phyloP scores from a whole-genome alignment of 2,113 vertebrate species.

The Hyla sarda region DNA sequence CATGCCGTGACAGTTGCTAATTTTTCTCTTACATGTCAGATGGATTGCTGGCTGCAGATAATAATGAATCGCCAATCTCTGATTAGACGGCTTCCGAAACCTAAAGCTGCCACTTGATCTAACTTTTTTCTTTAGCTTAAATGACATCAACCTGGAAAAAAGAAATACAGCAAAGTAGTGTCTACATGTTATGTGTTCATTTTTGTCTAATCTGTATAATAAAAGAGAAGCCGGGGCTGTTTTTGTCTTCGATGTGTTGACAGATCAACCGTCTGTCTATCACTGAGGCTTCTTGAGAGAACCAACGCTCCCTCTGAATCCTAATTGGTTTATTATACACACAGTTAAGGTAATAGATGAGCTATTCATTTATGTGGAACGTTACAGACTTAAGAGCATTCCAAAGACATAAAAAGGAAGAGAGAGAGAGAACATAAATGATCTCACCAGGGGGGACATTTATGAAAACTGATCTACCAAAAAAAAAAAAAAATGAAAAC shows the following conservation, averaged over 20 bases:
- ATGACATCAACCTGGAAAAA: constrained; percentile 77
- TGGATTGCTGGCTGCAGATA: constrained; percentile 90
- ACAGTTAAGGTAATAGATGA: constrained; percentile 49
- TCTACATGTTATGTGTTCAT: constrained; percentile 63
- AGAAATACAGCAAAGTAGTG: constrained; percentile 68
- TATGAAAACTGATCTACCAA: background rate
- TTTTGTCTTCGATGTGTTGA: constrained; percentile 63
- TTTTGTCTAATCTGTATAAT: constrained; percentile 65
- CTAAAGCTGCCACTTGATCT: constrained; percentile 79
- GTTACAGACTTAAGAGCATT: constrained; percentile 38
- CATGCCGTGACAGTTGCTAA: constrained; percentile 96
- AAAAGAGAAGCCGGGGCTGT: constrained; percentile 69
- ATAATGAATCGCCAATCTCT: constrained; percentile 92
- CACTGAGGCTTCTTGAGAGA: constrained; percentile 65
- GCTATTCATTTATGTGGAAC: constrained; percentile 42
- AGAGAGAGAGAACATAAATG: constrained; percentile 31
- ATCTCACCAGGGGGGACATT: constrained; percentile 20
- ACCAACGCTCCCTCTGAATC: constrained; percentile 59
- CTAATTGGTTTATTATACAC: constrained; percentile 51
- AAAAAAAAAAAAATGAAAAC: background rate
- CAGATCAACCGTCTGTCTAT: constrained; percentile 62
- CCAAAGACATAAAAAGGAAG: constrained; percentile 19
- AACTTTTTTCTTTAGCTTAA: constrained; percentile 80
- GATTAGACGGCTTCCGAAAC: constrained; percentile 90
- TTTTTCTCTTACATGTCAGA: constrained; percentile 94